Evolutionary conservation across 2,113 vertebrate species (phyloP), one percentile per base, ranked within the genome.

Genomic region (Pluvianellus socialis): DNA sequence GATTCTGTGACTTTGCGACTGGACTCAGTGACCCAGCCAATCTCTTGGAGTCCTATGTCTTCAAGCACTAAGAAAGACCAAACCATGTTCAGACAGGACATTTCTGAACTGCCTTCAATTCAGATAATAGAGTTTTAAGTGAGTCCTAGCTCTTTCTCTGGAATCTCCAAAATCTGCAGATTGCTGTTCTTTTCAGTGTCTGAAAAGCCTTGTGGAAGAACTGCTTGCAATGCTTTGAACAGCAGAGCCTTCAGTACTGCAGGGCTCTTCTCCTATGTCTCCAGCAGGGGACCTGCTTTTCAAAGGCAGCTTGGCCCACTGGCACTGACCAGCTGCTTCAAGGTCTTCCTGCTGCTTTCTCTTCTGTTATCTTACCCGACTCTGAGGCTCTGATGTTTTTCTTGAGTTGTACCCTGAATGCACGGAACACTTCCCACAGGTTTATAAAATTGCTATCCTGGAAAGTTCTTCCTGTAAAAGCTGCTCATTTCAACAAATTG

Each of bases 281-380:
- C 62, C 82, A 79, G 88, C 66, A 53, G 81, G 20, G 70, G 58
- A 80, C 33, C 63, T 47, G 35, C 50, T 92, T 74, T 50, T 20
- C 62, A 79, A 56, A 70, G 62, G 35, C 81, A 75, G 76, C 35
- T 27, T 42, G 56, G 45, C 71, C 53, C 26, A 12, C 35, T 52
- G 26, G 33, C 65, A 47, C 2, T 0, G 15, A 40, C 32, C 26
- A 19, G 9, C 28, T 0, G 6, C 62, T 47, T 45, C 62, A 24
- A 66, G 62, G 35, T 47, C 65, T 44, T 20, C 12, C 44, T 49
- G 26, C 7, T 27, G 40, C 35, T 66, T 49, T 55, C 55, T 55
- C 26, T 75, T 44, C 28, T n/a, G 4, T 28, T 59, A 50, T 28
- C 38, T 45, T 35, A 30, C 11, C 45, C 2, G 3, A 27, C n/a